Evolutionary conservation across 1,140 invertebrate species (phyloP).

Genomic region (Asbolus verrucosus): DNA sequence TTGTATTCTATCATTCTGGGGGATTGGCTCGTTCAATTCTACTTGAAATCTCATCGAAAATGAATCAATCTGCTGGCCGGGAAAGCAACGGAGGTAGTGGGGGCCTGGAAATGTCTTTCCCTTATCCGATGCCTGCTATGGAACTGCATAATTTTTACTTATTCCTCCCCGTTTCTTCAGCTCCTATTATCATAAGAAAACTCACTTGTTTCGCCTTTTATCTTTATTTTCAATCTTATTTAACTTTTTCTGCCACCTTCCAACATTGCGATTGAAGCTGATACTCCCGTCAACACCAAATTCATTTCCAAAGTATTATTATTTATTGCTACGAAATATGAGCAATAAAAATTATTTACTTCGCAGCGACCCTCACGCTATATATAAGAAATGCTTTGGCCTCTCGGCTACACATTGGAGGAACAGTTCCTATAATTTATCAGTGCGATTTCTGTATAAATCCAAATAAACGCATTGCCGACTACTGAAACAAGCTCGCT

Average conservation of each 20-base stretch:
- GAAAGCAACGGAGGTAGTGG: slow-evolving; percentile 26
- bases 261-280: too few relatives aligned
- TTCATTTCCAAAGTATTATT: slow-evolving; percentile 20
- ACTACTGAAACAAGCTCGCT: slow-evolving; percentile 46
- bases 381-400: not conserved
- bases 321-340: slow-evolving; percentile 19
- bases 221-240: slow-evolving; percentile 40
- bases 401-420: slow-evolving; percentile 20
- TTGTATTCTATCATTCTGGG: slow-evolving; percentile 47
- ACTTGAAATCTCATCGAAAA: slow-evolving; percentile 49
- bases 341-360: slow-evolving; percentile 32
- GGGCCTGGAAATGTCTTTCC: slow-evolving; percentile 40
- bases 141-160: slow-evolving; percentile 48
- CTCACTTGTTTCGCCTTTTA: slow-evolving; percentile 32
- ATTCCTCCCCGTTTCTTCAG: slow-evolving; percentile 32
- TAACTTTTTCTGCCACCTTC: slow-evolving; percentile 6
- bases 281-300: not conserved
- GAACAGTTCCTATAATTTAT: slow-evolving; percentile 42
- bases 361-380: not conserved
- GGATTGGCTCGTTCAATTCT: slow-evolving; percentile 46
- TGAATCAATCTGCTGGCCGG: slow-evolving; percentile 44
- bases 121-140: slow-evolving; percentile 34
- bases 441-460: slow-evolving; percentile 50
- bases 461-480: slow-evolving; percentile 49
- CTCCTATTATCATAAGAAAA: slow-evolving; percentile 45